These are phyloP conservation scores for Leucoptera coffeella DNA, from an alignment of 2,888 invertebrate species.

Conservation along the genomic window DNA sequence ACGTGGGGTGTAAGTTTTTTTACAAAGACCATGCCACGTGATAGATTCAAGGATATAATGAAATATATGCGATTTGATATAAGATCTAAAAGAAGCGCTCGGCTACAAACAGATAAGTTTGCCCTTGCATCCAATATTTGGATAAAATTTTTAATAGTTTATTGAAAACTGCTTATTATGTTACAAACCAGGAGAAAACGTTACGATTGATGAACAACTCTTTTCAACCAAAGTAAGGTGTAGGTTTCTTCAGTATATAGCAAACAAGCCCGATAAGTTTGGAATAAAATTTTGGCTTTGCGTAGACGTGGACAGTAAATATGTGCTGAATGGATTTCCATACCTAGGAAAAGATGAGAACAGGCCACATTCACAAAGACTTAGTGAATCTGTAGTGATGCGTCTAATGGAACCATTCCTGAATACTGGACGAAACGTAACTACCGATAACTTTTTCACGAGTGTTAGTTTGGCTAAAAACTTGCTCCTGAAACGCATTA, in stretches of 20 bases:
- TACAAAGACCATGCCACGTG: no score
- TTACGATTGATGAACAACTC: neutral
- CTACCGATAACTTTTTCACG: neutral
- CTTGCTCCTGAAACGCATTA: neutral
- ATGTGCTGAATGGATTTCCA: neutral
- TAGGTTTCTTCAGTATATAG: neutral
- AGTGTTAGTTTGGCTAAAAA: neutral
- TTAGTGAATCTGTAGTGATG: neutral
- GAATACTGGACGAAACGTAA: neutral
- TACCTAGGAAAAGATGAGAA: neutral
- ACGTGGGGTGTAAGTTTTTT: no score
- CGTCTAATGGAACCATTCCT: neutral
- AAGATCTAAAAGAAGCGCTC: no score
- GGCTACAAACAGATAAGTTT: no score
- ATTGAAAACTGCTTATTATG: no score
- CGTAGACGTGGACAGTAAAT: neutral
- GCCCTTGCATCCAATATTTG: no score
- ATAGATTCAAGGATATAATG: no score
- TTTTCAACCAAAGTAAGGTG: neutral
- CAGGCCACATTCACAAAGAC: no score
- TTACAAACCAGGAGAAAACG: neutral
- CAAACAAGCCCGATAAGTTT: neutral
- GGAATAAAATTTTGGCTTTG: neutral
- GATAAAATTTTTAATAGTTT: no score
- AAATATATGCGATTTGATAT: no score